Base-by-base conservation (phyloP, 30 jellyfish, hydroid and myxozoan genomes). In the Sanderia malayensis region DNA sequence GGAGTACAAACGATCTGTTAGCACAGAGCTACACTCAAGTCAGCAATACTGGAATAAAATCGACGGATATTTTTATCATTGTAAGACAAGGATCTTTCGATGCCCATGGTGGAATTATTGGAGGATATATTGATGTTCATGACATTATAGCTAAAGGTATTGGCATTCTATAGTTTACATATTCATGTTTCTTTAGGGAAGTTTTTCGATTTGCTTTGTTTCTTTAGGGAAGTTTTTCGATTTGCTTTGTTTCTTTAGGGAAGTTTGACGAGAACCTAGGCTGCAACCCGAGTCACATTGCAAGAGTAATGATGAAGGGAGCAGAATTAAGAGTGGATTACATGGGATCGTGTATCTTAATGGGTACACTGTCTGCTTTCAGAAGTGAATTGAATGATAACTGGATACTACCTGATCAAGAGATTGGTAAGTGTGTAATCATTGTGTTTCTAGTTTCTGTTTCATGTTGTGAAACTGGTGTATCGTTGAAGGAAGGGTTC, bases 51-150 rank as follows among this genome's bases (percentile, higher is more conserved):
- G 97, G 97, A 15, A 67, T 61, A 0, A 90, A 79, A 46, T 29
- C 94, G 41, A 67, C 78, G 26, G 64, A 67, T 23, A 41, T 71
- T 15, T 59, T 64, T 1, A 70, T 90, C 41, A 83, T 67, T 9
- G 95, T 90, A 18, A 58, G 97, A 13, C 97, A 82, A 61, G 95
- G 97, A 10, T 76, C 95, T 0, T 84, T 90, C 33, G 95, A 90
- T 78, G 95, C 97, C 19, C 97, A 82, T 59, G 97, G 97, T 34
- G 97, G 97, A 8, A 89, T 90, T 25, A 83, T 90, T 46, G 97
- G 97, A 17, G 95, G 97, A 2, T 82, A 68, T 63, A 66, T 83
- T 22, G 97, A 90, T 58, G 94, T 90, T n/a, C 82, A 79, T 44
- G 77, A 84, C 23, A 76, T 90, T 11, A 28, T 67, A 32, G 94